phyloP scores from a whole-genome alignment of 2,888 invertebrate genomes.

The Cremastobaeus sp. region DNA sequence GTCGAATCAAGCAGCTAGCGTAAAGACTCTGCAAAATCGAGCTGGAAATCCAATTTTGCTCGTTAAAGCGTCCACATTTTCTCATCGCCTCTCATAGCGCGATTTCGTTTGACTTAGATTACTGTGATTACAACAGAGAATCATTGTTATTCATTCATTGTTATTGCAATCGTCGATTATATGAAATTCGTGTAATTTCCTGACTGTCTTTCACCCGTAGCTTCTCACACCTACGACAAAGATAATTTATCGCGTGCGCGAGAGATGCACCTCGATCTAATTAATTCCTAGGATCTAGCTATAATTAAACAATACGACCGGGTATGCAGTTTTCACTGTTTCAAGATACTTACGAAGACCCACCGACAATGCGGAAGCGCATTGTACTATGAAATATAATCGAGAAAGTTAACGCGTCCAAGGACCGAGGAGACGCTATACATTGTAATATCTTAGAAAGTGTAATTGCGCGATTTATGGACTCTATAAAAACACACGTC shows the following conservation, averaged over 20 bases:
- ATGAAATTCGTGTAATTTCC: conserved; percentile 52
- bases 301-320: conserved; percentile 59
- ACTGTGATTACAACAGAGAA: conserved; percentile 49
- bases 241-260: conserved; percentile 58
- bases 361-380: conserved; percentile 58
- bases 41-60: too few species aligned
- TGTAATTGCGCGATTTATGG: conserved; percentile 55
- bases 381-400: conserved; percentile 61
- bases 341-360: conserved; percentile 54
- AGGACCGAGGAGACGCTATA: conserved; percentile 57
- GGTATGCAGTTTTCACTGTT: conserved; percentile 54
- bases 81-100: conserved; percentile 33
- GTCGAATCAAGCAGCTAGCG: conserved; percentile 36
- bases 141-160: conserved; percentile 52
- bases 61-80: conserved; percentile 38
- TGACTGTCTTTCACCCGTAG: conserved; percentile 41
- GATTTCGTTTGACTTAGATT: conserved; percentile 39
- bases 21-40: conserved; percentile 31
- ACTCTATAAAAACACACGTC: conserved; percentile 12
- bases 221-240: conserved; percentile 49
- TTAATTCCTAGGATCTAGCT: conserved; percentile 51
- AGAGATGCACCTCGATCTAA: conserved; percentile 49
- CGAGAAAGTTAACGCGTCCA: conserved; percentile 59
- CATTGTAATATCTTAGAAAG: conserved; percentile 54
- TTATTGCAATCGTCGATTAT: conserved; percentile 52